Evolutionary conservation across 2,888 invertebrate species (phyloP).

Genomic region (Opisthograptis luteolata): DNA sequence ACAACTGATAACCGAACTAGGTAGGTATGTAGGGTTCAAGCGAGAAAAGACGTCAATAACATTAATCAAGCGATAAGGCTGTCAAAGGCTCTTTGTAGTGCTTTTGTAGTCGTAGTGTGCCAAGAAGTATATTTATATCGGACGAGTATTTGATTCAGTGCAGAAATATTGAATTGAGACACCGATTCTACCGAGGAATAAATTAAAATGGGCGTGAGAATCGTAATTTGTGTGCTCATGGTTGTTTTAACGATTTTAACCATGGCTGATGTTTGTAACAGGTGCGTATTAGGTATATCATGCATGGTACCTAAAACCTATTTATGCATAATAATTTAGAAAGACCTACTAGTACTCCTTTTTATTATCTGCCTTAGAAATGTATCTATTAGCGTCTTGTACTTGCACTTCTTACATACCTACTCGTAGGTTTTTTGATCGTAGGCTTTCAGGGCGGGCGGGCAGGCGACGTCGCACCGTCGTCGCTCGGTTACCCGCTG

Average conservation of each 20-base stretch:
- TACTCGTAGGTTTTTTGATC: too few species aligned
- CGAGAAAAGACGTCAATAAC: conserved; percentile 62
- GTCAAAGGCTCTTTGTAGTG: conserved; percentile 62
- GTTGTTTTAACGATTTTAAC: conserved; percentile 13
- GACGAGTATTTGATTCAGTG: conserved; percentile 10
- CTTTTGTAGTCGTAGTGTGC: conserved; percentile 3
- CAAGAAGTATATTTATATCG: background rate
- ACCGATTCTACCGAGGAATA: background rate
- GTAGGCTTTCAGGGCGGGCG: too few species aligned
- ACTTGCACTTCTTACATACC: too few species aligned
- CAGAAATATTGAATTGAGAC: conserved; percentile 1
- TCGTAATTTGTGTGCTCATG: conserved; percentile 20
- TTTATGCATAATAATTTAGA: too few species aligned
- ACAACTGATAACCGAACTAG: conserved; percentile 22
- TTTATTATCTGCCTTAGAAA: too few species aligned
- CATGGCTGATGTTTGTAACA: conserved; percentile 20
- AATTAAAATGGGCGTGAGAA: conserved; percentile 15
- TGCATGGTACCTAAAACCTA: too few species aligned
- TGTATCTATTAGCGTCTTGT: too few species aligned
- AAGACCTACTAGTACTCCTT: too few species aligned
- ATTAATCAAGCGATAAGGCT: conserved; percentile 61
- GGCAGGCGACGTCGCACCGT: too few species aligned
- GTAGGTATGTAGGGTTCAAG: conserved; percentile 31
- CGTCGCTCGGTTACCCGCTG: too few species aligned
- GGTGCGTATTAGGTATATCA: too few species aligned